Conservation (phyloP, 2,797 vertebrate species). For the Loris lydekkerianus region DNA sequence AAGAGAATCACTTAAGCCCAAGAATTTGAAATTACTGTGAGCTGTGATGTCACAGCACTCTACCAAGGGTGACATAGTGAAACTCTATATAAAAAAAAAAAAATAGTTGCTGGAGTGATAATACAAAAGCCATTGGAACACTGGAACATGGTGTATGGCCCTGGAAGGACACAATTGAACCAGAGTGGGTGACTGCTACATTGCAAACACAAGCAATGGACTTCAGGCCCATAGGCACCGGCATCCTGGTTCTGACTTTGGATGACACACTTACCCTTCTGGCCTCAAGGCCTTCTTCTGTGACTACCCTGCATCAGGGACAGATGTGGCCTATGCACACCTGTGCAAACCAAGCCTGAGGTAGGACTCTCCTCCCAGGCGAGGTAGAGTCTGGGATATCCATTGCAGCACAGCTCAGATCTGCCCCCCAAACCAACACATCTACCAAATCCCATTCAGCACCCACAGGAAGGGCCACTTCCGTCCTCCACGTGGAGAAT, state of each 20-base stretch:
- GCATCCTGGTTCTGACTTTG: not conserved
- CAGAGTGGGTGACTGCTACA: fast-evolving
- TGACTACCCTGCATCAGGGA: not conserved
- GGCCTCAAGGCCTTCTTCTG: not conserved
- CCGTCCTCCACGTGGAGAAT: fast-evolving
- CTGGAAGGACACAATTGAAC: too few relatives aligned
- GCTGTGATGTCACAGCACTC: too few relatives aligned
- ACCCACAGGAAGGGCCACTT: not conserved
- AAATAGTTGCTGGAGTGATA: not conserved
- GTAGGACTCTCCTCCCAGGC: not conserved
- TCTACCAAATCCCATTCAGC: too few relatives aligned
- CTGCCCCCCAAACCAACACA: not conserved
- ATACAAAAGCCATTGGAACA: too few relatives aligned
- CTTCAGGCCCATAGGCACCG: not conserved
- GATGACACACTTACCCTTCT: too few relatives aligned
- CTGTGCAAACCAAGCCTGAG: not conserved
- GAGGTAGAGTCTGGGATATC: not conserved
- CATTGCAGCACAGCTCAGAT: fast-evolving
- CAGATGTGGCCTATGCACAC: not conserved
- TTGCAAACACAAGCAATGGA: fast-evolving
- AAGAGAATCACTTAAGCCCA: too few relatives aligned
- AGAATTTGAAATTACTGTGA: too few relatives aligned
- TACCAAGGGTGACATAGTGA: too few relatives aligned
- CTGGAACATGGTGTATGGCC: not conserved
- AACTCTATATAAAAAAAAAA: too few relatives aligned